Percentiles rank a stretch among this genome's conserved stretches.
Evolutionary conservation across 2,113 vertebrate genomes (phyloP).

Genomic region (Laticauda colubrina): DNA sequence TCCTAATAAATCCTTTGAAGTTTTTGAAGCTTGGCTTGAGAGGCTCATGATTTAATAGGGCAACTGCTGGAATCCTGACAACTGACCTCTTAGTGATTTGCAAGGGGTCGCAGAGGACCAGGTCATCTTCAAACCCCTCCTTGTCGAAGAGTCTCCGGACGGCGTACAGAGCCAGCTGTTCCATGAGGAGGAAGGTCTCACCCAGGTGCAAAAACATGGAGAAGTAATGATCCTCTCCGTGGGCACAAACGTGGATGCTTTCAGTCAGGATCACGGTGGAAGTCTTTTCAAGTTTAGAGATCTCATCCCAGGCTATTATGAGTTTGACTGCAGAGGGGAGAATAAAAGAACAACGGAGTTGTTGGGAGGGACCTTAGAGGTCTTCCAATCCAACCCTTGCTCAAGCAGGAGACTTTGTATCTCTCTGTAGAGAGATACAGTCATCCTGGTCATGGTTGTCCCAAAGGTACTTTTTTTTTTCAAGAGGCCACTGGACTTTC

Average conservation of each 20-base stretch:
- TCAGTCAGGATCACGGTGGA: conserved; percentile 91
- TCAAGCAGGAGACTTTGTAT: too few relatives aligned
- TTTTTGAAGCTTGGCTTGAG: too few relatives aligned
- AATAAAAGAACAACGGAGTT: conserved; percentile 3
- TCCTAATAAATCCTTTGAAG: too few relatives aligned
- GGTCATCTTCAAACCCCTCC: conserved; percentile 87
- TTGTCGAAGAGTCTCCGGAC: conserved; percentile 95
- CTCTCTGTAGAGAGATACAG: background rate
- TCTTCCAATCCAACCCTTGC: too few relatives aligned
- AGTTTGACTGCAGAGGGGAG: conserved; percentile 84
- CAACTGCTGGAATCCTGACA: too few relatives aligned
- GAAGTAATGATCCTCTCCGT: conserved; percentile 90
- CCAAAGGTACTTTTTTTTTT: background rate
- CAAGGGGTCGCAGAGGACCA: conserved; percentile 84
- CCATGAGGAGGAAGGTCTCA: conserved; percentile 94
- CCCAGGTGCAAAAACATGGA: conserved; percentile 96
- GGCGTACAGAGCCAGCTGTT: conserved; percentile 90
- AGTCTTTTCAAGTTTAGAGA: conserved; percentile 91
- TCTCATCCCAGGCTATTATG: conserved; percentile 91
- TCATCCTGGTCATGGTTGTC: background rate
- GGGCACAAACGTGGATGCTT: conserved; percentile 87
- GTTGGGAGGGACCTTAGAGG: background rate
- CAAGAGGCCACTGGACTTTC: too few relatives aligned
- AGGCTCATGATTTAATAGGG: too few relatives aligned
- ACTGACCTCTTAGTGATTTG: conserved; percentile 92